A percentile compares a stretch with the other conserved stretches of the same genome.
Evolutionary conservation across 30 jellyfish, hydroid and myxozoan genomes (phyloP).

Genomic region (Hydra vulgaris): DNA sequence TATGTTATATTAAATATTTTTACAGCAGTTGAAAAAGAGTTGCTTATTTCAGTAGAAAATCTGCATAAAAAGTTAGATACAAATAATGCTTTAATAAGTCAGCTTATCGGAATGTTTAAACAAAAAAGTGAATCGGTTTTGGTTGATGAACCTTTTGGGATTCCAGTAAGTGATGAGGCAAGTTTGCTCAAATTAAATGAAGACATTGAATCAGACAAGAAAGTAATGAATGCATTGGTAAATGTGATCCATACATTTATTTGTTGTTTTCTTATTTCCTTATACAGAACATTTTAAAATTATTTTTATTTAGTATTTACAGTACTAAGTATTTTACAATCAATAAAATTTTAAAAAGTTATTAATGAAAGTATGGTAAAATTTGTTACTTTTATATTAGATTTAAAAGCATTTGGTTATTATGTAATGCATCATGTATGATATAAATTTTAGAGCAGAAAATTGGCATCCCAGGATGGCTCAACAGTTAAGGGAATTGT

Average conservation of each 20-base stretch:
- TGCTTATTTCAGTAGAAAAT: neutral
- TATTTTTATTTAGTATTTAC: neutral
- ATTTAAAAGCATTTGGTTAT: neutral
- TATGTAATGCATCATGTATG: neutral
- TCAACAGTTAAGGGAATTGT: neutral
- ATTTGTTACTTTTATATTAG: neutral
- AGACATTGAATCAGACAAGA: neutral
- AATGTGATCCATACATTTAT: neutral
- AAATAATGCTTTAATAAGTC: neutral
- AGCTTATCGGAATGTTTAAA: neutral
- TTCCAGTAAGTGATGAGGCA: neutral
- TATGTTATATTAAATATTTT: too few species aligned
- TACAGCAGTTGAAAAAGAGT: neutral
- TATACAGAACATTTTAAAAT: neutral
- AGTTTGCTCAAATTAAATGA: neutral
- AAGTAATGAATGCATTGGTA: neutral
- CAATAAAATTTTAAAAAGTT: neutral
- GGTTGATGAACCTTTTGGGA: neutral
- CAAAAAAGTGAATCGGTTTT: neutral
- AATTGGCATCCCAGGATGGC: neutral
- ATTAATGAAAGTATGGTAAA: neutral
- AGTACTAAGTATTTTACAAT: neutral
- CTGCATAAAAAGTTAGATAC: neutral
- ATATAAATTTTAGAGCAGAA: neutral
- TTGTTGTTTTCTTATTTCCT: neutral